phyloP scores from a whole-genome alignment of 2,113 vertebrate species.

The Cyanistes caeruleus region DNA sequence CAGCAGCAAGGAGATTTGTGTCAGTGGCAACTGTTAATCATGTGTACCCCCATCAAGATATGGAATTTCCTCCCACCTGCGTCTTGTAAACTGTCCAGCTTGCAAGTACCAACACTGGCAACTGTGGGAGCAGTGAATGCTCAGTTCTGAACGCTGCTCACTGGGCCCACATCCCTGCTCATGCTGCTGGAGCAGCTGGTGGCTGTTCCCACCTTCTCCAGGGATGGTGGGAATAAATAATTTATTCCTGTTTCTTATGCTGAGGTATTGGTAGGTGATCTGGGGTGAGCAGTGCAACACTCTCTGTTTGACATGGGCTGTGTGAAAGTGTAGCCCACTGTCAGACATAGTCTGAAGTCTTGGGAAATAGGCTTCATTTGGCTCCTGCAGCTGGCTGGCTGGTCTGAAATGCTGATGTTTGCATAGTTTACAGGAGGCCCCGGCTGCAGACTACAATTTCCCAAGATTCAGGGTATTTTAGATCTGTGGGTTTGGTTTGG shows the following conservation, averaged over 20 bases:
- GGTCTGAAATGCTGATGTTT: slow-evolving; percentile 37
- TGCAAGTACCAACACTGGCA: neutral
- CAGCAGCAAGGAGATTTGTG: neutral
- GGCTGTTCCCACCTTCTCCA: neutral
- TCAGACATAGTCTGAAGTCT: neutral
- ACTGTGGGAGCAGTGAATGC: neutral
- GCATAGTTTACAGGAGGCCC: neutral
- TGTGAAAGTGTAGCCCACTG: neutral
- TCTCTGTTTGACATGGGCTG: neutral
- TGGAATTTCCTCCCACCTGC: neutral
- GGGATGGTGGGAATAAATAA: neutral
- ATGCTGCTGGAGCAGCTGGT: neutral
- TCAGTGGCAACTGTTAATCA: neutral
- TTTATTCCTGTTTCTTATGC: neutral
- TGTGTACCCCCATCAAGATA: neutral
- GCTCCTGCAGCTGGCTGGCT: neutral
- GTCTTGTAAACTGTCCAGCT: neutral
- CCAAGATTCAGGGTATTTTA: neutral
- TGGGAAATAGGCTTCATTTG: neutral
- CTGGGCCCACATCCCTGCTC: neutral
- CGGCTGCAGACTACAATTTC: slow-evolving; percentile 1
- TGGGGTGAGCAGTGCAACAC: neutral
- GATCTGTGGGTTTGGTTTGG: slow-evolving; percentile 2
- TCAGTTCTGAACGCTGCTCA: neutral
- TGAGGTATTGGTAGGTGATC: neutral